phyloP scores from a whole-genome alignment of 2,888 invertebrate genomes.

The Eupithecia inturbata region DNA sequence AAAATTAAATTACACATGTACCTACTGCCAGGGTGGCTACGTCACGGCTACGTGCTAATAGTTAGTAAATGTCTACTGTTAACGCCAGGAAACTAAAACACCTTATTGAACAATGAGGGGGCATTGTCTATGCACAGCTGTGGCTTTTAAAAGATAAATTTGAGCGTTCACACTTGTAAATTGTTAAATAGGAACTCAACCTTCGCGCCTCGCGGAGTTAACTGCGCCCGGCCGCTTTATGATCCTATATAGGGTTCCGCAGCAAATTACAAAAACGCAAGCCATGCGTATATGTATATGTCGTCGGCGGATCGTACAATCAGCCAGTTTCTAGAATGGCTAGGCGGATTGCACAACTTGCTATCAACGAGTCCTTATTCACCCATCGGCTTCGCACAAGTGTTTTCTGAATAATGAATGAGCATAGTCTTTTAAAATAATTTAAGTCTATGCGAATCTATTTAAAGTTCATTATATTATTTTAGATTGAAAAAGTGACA shows the following conservation, averaged over 20 bases:
- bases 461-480: too few species aligned
- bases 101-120: constrained; percentile 29
- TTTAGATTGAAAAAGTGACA: too few species aligned
- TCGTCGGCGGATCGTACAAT: too few species aligned
- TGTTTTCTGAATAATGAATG: too few species aligned
- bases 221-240: neutral
- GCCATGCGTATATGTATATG: neutral
- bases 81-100: constrained; percentile 18
- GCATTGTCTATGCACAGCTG: constrained; percentile 33
- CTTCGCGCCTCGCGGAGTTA: neutral
- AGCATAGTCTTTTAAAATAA: too few species aligned
- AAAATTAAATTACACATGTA: neutral
- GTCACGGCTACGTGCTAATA: neutral
- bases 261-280: neutral
- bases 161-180: constrained; percentile 33
- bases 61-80: constrained; percentile 1
- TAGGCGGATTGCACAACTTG: neutral
- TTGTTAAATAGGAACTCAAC: constrained; percentile 2
- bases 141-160: constrained; percentile 31
- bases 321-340: too few species aligned
- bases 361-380: too few species aligned
- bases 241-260: neutral
- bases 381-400: too few species aligned
- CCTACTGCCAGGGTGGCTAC: neutral
- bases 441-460: too few species aligned